Evolutionary conservation across 2,113 vertebrate species (phyloP).

Genomic region (Aptenodytes forsteri): DNA sequence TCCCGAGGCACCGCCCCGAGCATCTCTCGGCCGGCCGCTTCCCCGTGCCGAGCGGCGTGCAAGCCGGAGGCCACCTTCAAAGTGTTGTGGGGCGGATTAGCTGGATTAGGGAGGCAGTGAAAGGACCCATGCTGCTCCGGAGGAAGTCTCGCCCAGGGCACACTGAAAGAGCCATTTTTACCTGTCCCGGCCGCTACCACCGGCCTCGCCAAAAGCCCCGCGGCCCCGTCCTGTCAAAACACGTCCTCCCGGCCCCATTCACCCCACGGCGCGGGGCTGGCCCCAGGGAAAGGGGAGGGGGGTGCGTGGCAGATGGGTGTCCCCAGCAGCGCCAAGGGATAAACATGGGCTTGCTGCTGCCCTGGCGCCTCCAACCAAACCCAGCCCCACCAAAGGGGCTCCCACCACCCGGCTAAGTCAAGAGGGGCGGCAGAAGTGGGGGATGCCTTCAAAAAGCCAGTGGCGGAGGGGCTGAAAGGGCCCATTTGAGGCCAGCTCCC

Average conservation of each 20-base stretch:
- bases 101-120: slow-evolving; percentile 91
- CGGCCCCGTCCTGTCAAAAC: slow-evolving; percentile 71
- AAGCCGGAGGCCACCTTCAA: slow-evolving; percentile 87
- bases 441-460: slow-evolving; percentile 78
- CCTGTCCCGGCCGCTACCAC: slow-evolving; percentile 76
- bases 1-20: not conserved
- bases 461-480: slow-evolving; percentile 50
- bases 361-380: slow-evolving; percentile 76
- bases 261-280: not conserved
- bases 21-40: not conserved
- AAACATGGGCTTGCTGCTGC: slow-evolving; percentile 42
- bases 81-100: slow-evolving; percentile 94
- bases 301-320: slow-evolving; percentile 65
- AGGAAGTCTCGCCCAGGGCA: slow-evolving; percentile 87
- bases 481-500: slow-evolving; percentile 50
- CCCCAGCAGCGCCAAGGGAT: slow-evolving; percentile 9
- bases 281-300: not conserved
- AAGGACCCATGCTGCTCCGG: slow-evolving; percentile 88
- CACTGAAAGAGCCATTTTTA: slow-evolving; percentile 87
- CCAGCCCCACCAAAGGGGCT: slow-evolving; percentile 73
- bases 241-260: slow-evolving; percentile 44
- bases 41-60: slow-evolving; percentile 36
- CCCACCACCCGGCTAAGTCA: slow-evolving; percentile 72
- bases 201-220: slow-evolving; percentile 61
- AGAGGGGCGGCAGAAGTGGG: slow-evolving; percentile 61